Percentiles rank a stretch among this genome's conserved stretches.
Evolutionary conservation across 2,797 vertebrate genomes (phyloP).

Genomic region (Danio aesculapii): DNA sequence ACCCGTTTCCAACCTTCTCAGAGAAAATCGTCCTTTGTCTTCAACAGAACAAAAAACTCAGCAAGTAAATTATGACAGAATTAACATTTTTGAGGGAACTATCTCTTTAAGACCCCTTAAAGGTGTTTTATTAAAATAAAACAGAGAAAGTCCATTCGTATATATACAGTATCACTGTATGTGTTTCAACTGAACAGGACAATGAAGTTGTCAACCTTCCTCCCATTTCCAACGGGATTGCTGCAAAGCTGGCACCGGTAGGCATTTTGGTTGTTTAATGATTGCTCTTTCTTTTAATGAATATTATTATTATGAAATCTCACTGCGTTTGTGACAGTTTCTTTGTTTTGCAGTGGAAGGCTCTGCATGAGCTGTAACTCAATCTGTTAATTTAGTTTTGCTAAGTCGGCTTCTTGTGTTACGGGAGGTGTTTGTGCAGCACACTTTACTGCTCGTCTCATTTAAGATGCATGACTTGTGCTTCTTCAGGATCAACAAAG

Average conservation of each 20-base stretch:
- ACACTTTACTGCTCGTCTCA: conserved; percentile 28
- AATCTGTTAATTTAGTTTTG: conserved; percentile 32
- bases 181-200: conserved; percentile 59
- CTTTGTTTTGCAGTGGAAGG: neutral
- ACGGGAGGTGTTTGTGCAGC: conserved; percentile 16
- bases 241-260: conserved; percentile 55
- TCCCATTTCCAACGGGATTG: conserved; percentile 56
- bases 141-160: neutral
- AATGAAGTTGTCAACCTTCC: conserved; percentile 63
- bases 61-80: too few species aligned
- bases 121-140: neutral
- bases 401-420: conserved; percentile 37
- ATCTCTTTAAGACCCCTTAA: too few species aligned
- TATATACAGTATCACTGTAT: neutral
- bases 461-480: conserved; percentile 49
- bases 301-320: neutral
- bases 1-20: too few species aligned
- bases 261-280: conserved; percentile 12
- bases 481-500: conserved; percentile 54
- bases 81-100: too few species aligned
- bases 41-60: too few species aligned
- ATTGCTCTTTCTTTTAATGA: neutral
- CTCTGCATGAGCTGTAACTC: conserved; percentile 7
- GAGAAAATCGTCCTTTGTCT: too few species aligned
- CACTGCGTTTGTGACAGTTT: neutral